Percentiles rank a stretch among this genome's conserved stretches.
Conservation (phyloP, 1,140 invertebrate species). For the Hormaphis cornu region DNA sequence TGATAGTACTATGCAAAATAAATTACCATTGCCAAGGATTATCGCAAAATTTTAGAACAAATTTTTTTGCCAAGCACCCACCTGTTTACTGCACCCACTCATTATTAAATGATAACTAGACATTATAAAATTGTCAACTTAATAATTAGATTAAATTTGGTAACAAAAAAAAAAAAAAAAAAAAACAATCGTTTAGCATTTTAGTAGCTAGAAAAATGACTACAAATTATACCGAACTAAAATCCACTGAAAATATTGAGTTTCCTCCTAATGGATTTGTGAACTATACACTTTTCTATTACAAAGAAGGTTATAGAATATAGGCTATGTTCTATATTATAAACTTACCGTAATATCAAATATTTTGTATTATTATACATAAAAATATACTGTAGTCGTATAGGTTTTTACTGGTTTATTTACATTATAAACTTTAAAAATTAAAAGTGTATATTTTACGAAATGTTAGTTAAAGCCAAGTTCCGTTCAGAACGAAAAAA, state of each 20-base stretch:
- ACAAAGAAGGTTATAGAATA: too few species aligned
- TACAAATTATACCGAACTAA: too few species aligned
- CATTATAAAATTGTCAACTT: conserved; percentile 8
- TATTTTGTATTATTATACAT: too few species aligned
- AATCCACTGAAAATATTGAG: too few species aligned
- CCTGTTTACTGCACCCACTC: neutral
- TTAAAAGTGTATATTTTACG: neutral
- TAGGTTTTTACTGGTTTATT: neutral
- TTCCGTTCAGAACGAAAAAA: neutral
- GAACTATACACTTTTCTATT: too few species aligned
- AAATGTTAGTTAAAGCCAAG: conserved; percentile 1
- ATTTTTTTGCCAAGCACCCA: conserved; percentile 9
- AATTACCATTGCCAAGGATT: conserved; percentile 20
- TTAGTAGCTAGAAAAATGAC: too few species aligned
- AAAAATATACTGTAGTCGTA: too few species aligned
- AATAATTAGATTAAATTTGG: conserved; percentile 5
- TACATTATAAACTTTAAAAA: neutral
- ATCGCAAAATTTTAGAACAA: conserved; percentile 1
- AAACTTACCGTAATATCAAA: too few species aligned
- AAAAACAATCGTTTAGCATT: too few species aligned
- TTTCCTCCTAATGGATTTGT: too few species aligned
- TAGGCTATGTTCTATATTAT: too few species aligned
- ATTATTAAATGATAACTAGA: neutral
- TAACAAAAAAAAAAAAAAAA: neutral
- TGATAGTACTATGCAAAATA: neutral